These are phyloP conservation scores for Paralvinella palmiformis DNA, from an alignment of 1,140 invertebrate genomes.

Conservation along the genomic window DNA sequence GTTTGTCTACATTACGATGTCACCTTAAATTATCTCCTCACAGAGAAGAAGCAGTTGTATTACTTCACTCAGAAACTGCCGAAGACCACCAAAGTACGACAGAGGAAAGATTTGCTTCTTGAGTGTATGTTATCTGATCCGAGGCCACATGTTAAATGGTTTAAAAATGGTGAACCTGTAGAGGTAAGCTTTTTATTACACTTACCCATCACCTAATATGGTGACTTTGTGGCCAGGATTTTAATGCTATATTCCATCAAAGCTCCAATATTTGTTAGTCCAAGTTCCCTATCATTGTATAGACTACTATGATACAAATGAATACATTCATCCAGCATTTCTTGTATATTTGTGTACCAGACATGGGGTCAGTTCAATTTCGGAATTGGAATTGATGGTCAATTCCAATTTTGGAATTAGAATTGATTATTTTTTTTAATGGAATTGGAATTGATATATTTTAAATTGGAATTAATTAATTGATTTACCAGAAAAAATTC, in stretches of 20 bases:
- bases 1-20: no score
- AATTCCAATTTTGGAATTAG: no score
- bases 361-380: no score
- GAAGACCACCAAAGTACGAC: constrained; percentile 80
- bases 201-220: neutral
- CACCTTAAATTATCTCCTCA: no score
- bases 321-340: no score
- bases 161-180: constrained; percentile 66
- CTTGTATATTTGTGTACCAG: no score
- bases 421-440: no score
- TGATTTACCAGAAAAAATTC: no score
- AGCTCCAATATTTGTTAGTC: neutral
- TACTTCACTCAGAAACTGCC: constrained; percentile 83
- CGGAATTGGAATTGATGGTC: no score
- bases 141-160: constrained; percentile 90
- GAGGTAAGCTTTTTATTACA: constrained; percentile 34
- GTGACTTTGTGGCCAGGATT: neutral
- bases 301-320: no score
- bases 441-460: no score
- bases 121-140: constrained; percentile 92
- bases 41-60: constrained; percentile 89
- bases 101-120: constrained; percentile 79
- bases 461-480: no score
- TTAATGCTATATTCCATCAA: neutral
- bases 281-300: neutral